Base-by-base conservation (phyloP, 2,113 vertebrate genomes). In the Bufo gargarizans region DNA sequence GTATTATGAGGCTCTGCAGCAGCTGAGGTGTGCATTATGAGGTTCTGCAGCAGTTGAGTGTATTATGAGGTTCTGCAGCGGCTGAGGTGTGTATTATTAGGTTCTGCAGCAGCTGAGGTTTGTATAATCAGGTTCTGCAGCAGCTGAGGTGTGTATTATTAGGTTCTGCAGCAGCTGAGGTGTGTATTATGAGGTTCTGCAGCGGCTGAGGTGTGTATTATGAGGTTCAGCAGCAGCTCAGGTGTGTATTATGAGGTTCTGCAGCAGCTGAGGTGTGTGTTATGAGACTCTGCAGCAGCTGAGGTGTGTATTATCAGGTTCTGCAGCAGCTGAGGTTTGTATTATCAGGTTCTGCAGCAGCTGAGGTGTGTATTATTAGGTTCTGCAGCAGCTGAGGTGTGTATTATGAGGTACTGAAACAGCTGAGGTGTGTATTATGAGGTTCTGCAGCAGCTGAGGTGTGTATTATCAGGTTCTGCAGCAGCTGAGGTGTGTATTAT, bases 31-130 rank as follows among this genome's bases (percentile, higher is more conserved):
- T 33, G 33, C 1, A 33, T 33, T 33, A 33, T 33, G 33, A 33
- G 33, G 33, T 33, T 33, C 33, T 33, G 33, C 33, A 33, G n/a
- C n/a, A n/a, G n/a, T n/a, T n/a, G n/a, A n/a, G n/a, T n/a, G n/a
- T n/a, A n/a, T n/a, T n/a, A n/a, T n/a, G n/a, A n/a, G n/a, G n/a
- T n/a, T n/a, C n/a, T n/a, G n/a, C n/a, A n/a, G n/a, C n/a, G n/a
- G n/a, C n/a, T n/a, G 1, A 33, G 33, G n/a, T n/a, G n/a, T 13
- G 56, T 58, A 58, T 12, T 58, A 58, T 58, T 1, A 53, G 53
- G 67, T 69, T 69, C 67, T 69, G n/a, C 67, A 69, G 67, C 67
- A 43, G 67, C 67, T 69, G 67, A 69, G 65, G 67, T 69, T 22
- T 69, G 19, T 43, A 1, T 6, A 2, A 69, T 4, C 11, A 69